A percentile compares a stretch with the other conserved stretches of the same genome.
These are phyloP conservation scores for Typhlomys cinereus DNA, from an alignment of 2,113 vertebrate species.

Conservation along the genomic window DNA sequence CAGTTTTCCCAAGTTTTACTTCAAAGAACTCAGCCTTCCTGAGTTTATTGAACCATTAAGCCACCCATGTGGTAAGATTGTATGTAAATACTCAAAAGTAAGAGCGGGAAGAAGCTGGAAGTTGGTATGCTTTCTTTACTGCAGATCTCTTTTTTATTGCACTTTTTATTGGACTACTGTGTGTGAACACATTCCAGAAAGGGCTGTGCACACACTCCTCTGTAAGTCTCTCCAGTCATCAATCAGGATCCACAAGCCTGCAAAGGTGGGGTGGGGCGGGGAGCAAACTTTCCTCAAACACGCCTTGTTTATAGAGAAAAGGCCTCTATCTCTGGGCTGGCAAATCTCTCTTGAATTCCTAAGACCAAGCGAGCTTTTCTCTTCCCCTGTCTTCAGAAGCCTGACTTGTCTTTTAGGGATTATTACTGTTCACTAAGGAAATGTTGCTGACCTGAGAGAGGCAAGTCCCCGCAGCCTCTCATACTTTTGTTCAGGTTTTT, in stretches of 20 bases:
- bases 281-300: neutral
- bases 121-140: neutral
- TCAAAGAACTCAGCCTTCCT: neutral
- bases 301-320: conserved; percentile 15
- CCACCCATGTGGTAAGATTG: neutral
- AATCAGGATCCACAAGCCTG: conserved; percentile 39
- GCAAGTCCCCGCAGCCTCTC: neutral
- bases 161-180: neutral
- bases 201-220: neutral
- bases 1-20: neutral
- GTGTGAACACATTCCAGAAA: conserved; percentile 38
- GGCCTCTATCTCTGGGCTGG: neutral
- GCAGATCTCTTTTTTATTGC: neutral
- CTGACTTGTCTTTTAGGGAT: neutral
- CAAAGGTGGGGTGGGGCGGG: neutral
- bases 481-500: conserved; percentile 2
- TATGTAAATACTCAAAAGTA: neutral
- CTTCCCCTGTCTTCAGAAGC: neutral
- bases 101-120: neutral
- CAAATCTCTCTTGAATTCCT: conserved; percentile 41
- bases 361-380: neutral
- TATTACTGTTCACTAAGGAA: neutral
- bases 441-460: neutral
- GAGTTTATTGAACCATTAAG: neutral
- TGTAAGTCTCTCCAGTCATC: neutral